phyloP scores from a whole-genome alignment of 2,797 vertebrate genomes.

The Ataeniobius toweri region DNA sequence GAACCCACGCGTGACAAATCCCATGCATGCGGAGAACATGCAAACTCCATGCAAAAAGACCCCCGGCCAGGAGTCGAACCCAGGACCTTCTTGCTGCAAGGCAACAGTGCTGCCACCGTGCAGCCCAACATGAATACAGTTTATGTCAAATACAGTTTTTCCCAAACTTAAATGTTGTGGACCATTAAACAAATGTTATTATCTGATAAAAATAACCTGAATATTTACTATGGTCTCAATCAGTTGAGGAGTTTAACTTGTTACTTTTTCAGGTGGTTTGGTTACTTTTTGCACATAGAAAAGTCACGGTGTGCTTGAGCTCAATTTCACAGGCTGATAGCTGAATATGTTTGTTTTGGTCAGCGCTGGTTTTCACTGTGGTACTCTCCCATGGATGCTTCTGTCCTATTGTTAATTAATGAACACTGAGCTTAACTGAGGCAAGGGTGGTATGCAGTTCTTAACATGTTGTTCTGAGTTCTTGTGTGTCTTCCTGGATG shows the following conservation, averaged over 20 bases:
- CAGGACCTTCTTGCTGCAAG: too few species aligned
- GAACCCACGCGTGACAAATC: too few species aligned
- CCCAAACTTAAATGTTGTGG: not conserved
- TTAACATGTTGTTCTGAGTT: not conserved
- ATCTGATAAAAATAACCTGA: not conserved
- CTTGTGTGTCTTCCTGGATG: not conserved
- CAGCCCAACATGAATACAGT: too few species aligned
- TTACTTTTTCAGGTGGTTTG: not conserved
- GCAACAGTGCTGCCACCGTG: too few species aligned
- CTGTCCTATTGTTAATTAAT: not conserved
- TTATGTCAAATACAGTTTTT: not conserved
- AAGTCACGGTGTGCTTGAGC: not conserved
- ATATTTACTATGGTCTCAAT: not conserved
- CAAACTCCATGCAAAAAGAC: too few species aligned
- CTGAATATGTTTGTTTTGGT: not conserved
- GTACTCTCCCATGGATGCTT: not conserved
- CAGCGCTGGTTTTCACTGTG: too few species aligned
- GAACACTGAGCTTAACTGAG: not conserved
- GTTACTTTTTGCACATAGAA: not conserved
- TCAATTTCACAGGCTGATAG: not conserved
- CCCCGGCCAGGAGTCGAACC: too few species aligned
- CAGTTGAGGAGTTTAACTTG: not conserved
- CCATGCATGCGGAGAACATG: too few species aligned
- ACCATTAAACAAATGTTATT: not conserved
- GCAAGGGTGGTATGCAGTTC: not conserved